Conservation (phyloP, 2,113 vertebrate species). For the Limanda limanda region DNA sequence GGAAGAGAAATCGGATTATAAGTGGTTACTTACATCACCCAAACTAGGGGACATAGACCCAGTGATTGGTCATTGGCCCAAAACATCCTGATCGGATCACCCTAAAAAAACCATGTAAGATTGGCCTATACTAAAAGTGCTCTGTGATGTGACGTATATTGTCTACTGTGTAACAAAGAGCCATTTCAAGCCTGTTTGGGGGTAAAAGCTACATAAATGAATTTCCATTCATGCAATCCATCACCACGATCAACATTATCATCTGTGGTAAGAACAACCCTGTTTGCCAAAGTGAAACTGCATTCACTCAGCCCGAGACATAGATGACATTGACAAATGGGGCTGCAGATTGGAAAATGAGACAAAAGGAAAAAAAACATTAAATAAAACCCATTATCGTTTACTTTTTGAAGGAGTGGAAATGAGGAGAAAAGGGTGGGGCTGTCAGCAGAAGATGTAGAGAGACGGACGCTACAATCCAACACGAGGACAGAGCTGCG, state of each 20-base stretch:
- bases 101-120: background rate
- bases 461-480: constrained; percentile 61
- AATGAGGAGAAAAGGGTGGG: constrained; percentile 68
- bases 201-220: constrained; percentile 39
- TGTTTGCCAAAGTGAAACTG: constrained; percentile 71
- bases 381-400: constrained; percentile 78
- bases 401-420: constrained; percentile 66
- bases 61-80: too few relatives aligned
- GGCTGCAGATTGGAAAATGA: constrained; percentile 74
- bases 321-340: constrained; percentile 79
- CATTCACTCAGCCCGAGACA: constrained; percentile 71
- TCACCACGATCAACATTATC: constrained; percentile 76
- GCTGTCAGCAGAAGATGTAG: constrained; percentile 65
- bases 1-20: too few relatives aligned
- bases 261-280: constrained; percentile 74
- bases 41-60: too few relatives aligned
- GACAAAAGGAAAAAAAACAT: constrained; percentile 80
- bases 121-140: background rate
- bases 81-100: too few relatives aligned
- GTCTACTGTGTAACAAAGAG: constrained; percentile 6
- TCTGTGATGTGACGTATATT: constrained; percentile 4
- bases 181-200: constrained; percentile 25
- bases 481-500: constrained; percentile 58
- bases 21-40: too few relatives aligned
- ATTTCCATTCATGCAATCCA: constrained; percentile 71